Conservation (phyloP, 2,113 vertebrate genomes). For the Jaculus jaculus region DNA sequence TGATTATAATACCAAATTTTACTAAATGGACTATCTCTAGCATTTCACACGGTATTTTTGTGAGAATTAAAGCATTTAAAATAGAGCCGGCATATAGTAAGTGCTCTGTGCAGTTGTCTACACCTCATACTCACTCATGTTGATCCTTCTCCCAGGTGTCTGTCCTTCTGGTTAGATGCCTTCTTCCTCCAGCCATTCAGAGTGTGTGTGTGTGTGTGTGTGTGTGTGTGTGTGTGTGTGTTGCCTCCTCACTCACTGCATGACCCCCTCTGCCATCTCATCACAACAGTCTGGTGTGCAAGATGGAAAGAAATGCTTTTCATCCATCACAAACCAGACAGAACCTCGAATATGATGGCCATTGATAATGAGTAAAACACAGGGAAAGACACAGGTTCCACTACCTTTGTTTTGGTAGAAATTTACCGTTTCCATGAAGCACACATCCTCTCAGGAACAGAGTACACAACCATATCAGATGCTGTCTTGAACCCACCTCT, state of each 20-base stretch:
- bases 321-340: accelerated
- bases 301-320: too few relatives aligned
- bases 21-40: too few relatives aligned
- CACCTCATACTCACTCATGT: too few relatives aligned
- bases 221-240: accelerated
- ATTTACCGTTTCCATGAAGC: too few relatives aligned
- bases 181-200: background rate
- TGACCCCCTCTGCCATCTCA: too few relatives aligned
- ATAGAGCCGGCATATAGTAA: background rate
- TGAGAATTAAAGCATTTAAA: background rate
- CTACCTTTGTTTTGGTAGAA: background rate
- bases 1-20: too few relatives aligned
- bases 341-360: accelerated
- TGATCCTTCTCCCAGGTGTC: background rate
- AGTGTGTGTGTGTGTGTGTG: background rate
- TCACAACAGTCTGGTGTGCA: background rate
- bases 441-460: accelerated
- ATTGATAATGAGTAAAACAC: background rate
- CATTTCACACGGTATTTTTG: background rate
- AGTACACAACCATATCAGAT: accelerated
- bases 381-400: background rate
- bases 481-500: background rate
- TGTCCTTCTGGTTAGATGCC: background rate
- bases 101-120: background rate
- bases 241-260: background rate